Evolutionary conservation across 2,888 invertebrate genomes (phyloP), one percentile per base, ranked within the genome.

Genomic region (Cancer borealis): DNA sequence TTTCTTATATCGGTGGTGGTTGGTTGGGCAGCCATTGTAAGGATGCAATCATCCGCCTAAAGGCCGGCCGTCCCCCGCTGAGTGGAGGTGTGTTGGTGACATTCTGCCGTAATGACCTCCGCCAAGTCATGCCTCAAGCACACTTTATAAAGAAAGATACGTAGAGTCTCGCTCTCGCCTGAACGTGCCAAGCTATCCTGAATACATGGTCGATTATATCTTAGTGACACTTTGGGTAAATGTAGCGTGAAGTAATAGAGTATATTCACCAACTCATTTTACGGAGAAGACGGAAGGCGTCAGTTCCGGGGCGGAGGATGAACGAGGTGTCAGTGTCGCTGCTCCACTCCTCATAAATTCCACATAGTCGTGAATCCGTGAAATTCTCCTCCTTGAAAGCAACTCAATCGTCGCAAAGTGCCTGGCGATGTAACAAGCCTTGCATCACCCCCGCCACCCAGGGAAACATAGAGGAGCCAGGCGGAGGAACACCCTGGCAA

Each of bases 351-450:
- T 39, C 84, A 12, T 84, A 39, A 84, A 84, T 39, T 84, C 84
- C 30, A 84, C 39, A 39, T 14, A 39, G 30, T 84, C 39, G 84
- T 39, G 39, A 84, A 84, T 84, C 84, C 73, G 26, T 84, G 84
- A 84, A 39, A 84, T 84, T 84, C 39, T 84, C 12, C 84, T 84
- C 39, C 30, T 84, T n/a, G 84, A 30, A 84, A 84, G 84, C 84
- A 84, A 84, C 39, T 84, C 39, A 84, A 84, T 84, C 84, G 84
- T 84, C 84, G 30, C 84, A 84, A 84, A 84, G 84, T 84, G 84
- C 39, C 39, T 84, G 30, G 84, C 84, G 39, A 84, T 84, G 84
- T 84, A 84, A 84, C 30, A 84, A 84, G 39, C 14, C 84, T 39
- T 30, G 84, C 39, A 30, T 84, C 84, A 1, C 84, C 84, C 39